Evolutionary conservation across 1,140 invertebrate genomes (phyloP).

Genomic region (Drosophila subpulchrella): DNA sequence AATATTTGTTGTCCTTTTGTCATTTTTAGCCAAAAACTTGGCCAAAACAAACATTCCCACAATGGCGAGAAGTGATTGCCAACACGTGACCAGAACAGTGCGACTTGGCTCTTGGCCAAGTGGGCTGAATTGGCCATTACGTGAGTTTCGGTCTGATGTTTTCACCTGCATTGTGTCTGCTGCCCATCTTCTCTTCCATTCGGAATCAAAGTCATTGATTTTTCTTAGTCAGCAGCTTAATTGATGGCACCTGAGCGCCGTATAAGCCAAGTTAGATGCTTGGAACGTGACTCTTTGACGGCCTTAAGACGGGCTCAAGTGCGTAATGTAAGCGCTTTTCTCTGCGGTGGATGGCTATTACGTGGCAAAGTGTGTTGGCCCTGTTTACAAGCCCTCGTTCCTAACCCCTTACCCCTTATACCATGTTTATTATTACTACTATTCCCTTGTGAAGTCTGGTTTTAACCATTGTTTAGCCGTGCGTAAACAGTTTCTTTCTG

Average conservation of each 20-base stretch:
- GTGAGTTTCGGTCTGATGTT: constrained; percentile 21
- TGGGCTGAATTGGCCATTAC: constrained; percentile 64
- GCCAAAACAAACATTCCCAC: constrained; percentile 11
- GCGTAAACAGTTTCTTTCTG: constrained; percentile 47
- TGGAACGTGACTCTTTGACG: constrained; percentile 60
- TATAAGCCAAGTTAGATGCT: constrained; percentile 24
- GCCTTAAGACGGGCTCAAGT: constrained; percentile 43
- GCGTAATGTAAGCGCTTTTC: constrained; percentile 40
- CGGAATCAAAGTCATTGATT: constrained; percentile 71
- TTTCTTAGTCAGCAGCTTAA: constrained; percentile 49
- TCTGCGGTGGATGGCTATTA: constrained; percentile 7
- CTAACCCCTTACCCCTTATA: too few relatives aligned
- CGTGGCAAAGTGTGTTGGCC: constrained; percentile 33
- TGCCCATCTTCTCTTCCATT: constrained; percentile 4
- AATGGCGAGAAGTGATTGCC: constrained; percentile 34
- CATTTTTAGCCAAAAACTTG: constrained; percentile 29
- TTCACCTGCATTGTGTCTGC: constrained; percentile 45
- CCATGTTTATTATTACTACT: neutral
- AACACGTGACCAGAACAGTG: constrained; percentile 50
- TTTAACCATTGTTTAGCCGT: constrained; percentile 35
- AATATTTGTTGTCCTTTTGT: constrained; percentile 15
- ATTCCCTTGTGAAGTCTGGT: constrained; percentile 8
- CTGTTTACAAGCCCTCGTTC: neutral
- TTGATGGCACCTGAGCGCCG: constrained; percentile 37
- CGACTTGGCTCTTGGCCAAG: constrained; percentile 62